Base-by-base conservation (phyloP, 2,888 invertebrate genomes). In the Brenthis ino region DNA sequence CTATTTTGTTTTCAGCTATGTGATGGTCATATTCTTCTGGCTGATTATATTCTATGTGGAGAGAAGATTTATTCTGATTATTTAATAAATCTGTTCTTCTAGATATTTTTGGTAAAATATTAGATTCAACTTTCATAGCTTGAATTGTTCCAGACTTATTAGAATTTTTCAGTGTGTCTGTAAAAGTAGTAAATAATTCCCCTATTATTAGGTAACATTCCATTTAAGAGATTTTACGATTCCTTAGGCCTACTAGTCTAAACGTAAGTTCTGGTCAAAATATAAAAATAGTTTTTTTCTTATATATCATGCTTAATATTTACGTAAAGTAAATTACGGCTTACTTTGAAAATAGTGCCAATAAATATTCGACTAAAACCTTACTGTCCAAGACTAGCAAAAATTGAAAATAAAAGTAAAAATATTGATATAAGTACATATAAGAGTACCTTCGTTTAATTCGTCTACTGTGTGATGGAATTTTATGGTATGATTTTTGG, bases 1-100 rank as follows among this genome's bases (percentile, higher is more conserved):
- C 91, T 72, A 91, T 85, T 82, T 87, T 91, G 72, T 91, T 89
- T 70, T 91, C 87, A 71, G 79, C 77, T 66, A 85, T 83, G 67
- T 85, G 86, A 58, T 82, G 81, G 61, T 82, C 79, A 68, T 80
- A 82, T 43, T 79, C 71, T 68, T 83, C 81, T 6, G 82, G 81
- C 51, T 85, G 79, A 47, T 80, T 88, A 64, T 84, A 85, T 67
- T 87, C 84, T 72, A 91, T 90, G 54, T 87, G 87, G 14, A 90
- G 74, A 53, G 83, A 76, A 33, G 86, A 77, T 43, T 77, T 78
- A 65, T 81, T 85, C 24, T 72, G 72, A 61, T 76, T 80, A 12
- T 77, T 76, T 3, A 76, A 47, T 37, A 76, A 14, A 60, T 77
- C 79, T 28, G 78, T 76, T 65, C 88, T 80, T 74, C 89, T 79